Conservation (phyloP, 2,797 vertebrate genomes). For the Xenopus petersii region DNA sequence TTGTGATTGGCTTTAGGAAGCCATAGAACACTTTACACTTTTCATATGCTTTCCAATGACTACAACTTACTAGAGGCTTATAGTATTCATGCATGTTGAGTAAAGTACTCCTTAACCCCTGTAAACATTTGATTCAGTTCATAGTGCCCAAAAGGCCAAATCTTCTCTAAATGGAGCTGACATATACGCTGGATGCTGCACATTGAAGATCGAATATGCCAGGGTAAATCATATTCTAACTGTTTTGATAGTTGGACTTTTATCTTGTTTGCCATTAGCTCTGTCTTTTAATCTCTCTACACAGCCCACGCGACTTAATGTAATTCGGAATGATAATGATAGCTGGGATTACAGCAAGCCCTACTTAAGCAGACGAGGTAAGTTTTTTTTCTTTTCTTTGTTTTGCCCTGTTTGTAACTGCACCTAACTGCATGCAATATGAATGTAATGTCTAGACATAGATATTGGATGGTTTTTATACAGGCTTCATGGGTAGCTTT, state of each 20-base stretch:
- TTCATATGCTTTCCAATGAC: too few relatives aligned
- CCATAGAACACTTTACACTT: too few relatives aligned
- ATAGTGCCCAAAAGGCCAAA: constrained; percentile 94
- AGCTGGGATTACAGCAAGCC: constrained; percentile 99
- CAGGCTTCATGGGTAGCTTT: constrained; percentile 66
- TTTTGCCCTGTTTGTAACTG: not conserved
- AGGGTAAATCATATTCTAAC: constrained; percentile 75
- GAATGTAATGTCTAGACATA: constrained; percentile 41
- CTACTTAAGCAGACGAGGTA: constrained; percentile 92
- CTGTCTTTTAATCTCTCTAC: constrained; percentile 46
- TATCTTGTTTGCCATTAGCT: not conserved
- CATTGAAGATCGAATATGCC: constrained; percentile 96
- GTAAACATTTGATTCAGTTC: constrained; percentile 85
- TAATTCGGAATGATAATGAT: constrained; percentile 95
- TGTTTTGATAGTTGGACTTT: constrained; percentile 11
- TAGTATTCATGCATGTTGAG: not conserved
- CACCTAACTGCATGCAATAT: not conserved
- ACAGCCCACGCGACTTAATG: constrained; percentile 96
- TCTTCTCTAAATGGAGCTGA: constrained; percentile 94
- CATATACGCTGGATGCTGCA: constrained; percentile 96
- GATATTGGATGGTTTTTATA: not conserved
- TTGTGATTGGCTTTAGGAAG: too few relatives aligned
- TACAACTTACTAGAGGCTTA: too few relatives aligned
- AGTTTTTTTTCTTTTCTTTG: constrained; percentile 57
- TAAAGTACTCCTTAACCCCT: constrained; percentile 71